Evolutionary conservation across 2,113 vertebrate genomes (phyloP).

Genomic region (Sinocyclocheilus rhinocerous): DNA sequence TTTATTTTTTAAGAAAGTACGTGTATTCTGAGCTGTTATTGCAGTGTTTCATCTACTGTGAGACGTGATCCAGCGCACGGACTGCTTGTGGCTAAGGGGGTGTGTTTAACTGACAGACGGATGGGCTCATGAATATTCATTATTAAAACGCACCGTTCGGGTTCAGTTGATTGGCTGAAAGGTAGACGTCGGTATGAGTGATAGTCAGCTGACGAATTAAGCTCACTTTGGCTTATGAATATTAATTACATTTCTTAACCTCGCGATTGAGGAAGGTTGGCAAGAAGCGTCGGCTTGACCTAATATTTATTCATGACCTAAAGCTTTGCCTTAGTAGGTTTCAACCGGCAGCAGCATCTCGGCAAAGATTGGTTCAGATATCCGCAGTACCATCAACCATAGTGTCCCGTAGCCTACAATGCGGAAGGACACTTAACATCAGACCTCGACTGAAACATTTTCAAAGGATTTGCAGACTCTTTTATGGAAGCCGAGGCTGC

Average conservation of each 20-base stretch:
- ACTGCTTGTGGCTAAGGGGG: neutral
- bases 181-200: too few relatives aligned
- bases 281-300: neutral
- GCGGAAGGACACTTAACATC: conserved; percentile 58
- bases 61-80: conserved; percentile 35
- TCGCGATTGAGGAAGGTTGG: neutral
- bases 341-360: too few relatives aligned
- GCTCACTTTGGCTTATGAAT: neutral
- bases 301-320: neutral
- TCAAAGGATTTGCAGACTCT: conserved; percentile 34
- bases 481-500: conserved; percentile 76
- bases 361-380: conserved; percentile 62
- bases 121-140: neutral
- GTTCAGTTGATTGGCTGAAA: neutral
- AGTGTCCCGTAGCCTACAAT: neutral
- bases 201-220: neutral
- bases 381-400: conserved; percentile 52
- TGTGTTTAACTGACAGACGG: neutral
- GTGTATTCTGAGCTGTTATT: too few relatives aligned
- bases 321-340: neutral
- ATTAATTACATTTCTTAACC: neutral
- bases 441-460: neutral
- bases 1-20: neutral
- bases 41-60: neutral
- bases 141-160: neutral